Evolutionary conservation across 1,140 invertebrate genomes (phyloP).

Genomic region (Trypoxylus dichotomus): DNA sequence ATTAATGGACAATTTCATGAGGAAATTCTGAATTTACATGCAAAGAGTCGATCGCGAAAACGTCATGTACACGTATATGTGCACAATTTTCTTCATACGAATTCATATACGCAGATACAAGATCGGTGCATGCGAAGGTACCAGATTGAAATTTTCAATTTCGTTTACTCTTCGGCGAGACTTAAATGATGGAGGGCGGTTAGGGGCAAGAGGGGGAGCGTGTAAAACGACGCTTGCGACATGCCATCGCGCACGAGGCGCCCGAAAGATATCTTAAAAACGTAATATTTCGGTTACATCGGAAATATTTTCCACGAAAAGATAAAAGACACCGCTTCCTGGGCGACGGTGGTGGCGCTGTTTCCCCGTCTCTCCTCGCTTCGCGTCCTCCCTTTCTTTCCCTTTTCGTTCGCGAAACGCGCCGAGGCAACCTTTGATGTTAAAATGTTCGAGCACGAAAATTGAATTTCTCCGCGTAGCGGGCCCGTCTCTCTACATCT

Average conservation of each 20-base stretch:
- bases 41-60: too few relatives aligned
- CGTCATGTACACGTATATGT: too few relatives aligned
- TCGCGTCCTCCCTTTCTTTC: neutral
- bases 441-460: conserved; percentile 31
- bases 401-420: neutral
- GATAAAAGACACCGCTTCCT: conserved; percentile 14
- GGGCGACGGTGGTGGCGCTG: neutral
- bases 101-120: too few relatives aligned
- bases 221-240: neutral
- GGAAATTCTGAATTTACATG: too few relatives aligned
- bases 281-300: conserved; percentile 28
- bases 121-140: too few relatives aligned
- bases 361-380: neutral
- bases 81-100: too few relatives aligned
- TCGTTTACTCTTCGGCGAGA: neutral
- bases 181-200: neutral
- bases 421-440: conserved; percentile 30
- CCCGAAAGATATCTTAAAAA: conserved; percentile 15
- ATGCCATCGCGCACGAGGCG: neutral
- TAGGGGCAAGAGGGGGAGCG: neutral
- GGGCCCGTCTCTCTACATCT: neutral
- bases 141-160: neutral
- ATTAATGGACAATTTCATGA: too few relatives aligned
- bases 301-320: conserved; percentile 17
- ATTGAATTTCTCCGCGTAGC: conserved; percentile 26